Evolutionary conservation across 2,113 vertebrate genomes (phyloP).

Genomic region (Nettapus auritus): DNA sequence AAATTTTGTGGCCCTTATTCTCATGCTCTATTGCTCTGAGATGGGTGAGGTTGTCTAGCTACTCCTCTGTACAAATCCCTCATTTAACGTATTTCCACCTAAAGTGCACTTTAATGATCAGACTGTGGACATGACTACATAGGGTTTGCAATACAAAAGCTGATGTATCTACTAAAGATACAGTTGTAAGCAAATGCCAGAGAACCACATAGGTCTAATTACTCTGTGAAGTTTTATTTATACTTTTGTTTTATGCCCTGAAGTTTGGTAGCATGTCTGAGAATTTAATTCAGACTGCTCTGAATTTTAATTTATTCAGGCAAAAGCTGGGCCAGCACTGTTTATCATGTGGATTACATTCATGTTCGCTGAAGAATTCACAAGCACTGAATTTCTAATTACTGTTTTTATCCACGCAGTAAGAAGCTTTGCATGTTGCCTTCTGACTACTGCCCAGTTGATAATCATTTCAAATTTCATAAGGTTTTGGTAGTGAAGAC

Average conservation of each 20-base stretch:
- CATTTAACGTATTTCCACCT: slow-evolving; percentile 19
- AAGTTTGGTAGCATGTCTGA: slow-evolving; percentile 71
- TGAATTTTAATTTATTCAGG: slow-evolving; percentile 76
- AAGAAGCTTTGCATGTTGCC: slow-evolving; percentile 63
- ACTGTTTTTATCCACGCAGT: slow-evolving; percentile 72
- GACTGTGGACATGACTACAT: not conserved
- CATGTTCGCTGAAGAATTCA: slow-evolving; percentile 73
- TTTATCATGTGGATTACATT: slow-evolving; percentile 73
- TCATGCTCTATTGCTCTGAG: not conserved
- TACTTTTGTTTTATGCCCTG: slow-evolving; percentile 63
- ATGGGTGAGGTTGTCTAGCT: slow-evolving; percentile 25
- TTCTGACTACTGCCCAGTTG: slow-evolving; percentile 67
- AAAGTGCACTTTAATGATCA: slow-evolving; percentile 31
- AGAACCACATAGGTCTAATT: not conserved
- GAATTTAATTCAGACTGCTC: slow-evolving; percentile 72
- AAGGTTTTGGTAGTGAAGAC: slow-evolving; percentile 53
- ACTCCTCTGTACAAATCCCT: slow-evolving; percentile 9
- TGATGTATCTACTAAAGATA: not conserved
- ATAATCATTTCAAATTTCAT: slow-evolving; percentile 58
- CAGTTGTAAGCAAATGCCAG: not conserved
- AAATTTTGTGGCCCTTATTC: slow-evolving; percentile 24
- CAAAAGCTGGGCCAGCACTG: slow-evolving; percentile 72
- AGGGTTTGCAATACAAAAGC: not conserved
- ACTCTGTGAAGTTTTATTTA: slow-evolving; percentile 41
- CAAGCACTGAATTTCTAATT: slow-evolving; percentile 73